Percentiles rank a stretch among this genome's conserved stretches.
phyloP scores from a whole-genome alignment of 2,113 vertebrate genomes.

The Anguilla rostrata region DNA sequence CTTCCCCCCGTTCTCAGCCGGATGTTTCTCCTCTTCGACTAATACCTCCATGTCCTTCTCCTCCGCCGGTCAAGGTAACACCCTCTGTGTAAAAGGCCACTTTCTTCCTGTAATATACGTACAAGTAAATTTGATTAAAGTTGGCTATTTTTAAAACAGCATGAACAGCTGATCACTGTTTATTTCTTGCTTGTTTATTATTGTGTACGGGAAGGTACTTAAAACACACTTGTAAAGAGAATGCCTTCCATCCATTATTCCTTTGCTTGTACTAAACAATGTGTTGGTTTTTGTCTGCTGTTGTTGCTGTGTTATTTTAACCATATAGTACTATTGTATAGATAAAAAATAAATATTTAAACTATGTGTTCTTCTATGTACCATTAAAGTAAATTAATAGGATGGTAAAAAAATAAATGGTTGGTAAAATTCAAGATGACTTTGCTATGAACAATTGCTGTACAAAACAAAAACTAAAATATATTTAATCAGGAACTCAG shows the following conservation, averaged over 20 bases:
- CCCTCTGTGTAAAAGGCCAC: neutral
- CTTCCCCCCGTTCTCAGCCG: conserved; percentile 59
- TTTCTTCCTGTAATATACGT: neutral
- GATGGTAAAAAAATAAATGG: too few species aligned
- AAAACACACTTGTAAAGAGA: neutral
- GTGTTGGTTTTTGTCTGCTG: neutral
- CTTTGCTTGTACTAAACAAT: neutral
- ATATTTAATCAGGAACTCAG: too few species aligned
- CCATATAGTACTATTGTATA: too few species aligned
- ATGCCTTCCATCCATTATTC: neutral
- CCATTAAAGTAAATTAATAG: too few species aligned
- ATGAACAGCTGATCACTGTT: neutral
- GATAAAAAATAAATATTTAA: too few species aligned
- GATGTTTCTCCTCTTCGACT: conserved; percentile 50
- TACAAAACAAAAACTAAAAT: too few species aligned
- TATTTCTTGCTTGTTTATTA: neutral
- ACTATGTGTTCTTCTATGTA: too few species aligned
- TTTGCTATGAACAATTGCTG: too few species aligned
- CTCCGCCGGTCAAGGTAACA: conserved; percentile 65
- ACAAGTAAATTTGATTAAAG: neutral
- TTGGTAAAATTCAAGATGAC: too few species aligned
- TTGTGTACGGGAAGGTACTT: neutral
- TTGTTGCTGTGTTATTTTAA: neutral
- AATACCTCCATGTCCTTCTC: conserved; percentile 62
- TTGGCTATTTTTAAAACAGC: neutral